Base-by-base conservation (phyloP, 1,140 invertebrate species). In the Galendromus occidentalis region DNA sequence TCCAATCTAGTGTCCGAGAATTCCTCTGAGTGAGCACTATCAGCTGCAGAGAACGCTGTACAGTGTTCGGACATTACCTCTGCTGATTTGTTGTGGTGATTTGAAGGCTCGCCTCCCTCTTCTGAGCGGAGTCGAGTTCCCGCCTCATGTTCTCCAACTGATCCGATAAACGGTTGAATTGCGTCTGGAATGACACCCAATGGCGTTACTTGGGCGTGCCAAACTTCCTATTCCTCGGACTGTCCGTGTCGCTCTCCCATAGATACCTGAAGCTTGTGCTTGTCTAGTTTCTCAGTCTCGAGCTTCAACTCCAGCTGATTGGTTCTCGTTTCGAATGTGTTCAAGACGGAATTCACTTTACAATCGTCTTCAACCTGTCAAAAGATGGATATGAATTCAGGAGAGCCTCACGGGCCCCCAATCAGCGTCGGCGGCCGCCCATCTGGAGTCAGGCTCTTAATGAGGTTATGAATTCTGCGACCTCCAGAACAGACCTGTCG, bases 41-140 rank as follows among this genome's bases (percentile, higher is more conserved):
- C n/a, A n/a, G n/a, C n/a, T n/a, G n/a, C n/a, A n/a, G n/a, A n/a
- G n/a, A n/a, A n/a, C n/a, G n/a, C n/a, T n/a, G n/a, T n/a, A n/a
- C n/a, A n/a, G n/a, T n/a, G n/a, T n/a, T n/a, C n/a, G n/a, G n/a
- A n/a, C 18, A 4, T 47, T 59, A 59, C 51, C 51, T 25, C 9
- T 59, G 51, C 9, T 59, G 51, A 59, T 59, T 59, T 22, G 51
- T 59, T 22, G 51, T 59, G 17, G 51, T 59, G 22, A 59, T 59
- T 59, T 59, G 51, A 20, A 59, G 51, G 22, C 51, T 59, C 4
- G 51, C 51, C 20, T 59, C 51, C 20, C 51, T 59, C 22, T 59
- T 59, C 51, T 59, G 51, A 14, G 51, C 51, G 14, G 51, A 17
- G 9, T 59, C 51, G 20, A 59, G 51, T 25, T 59, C 51, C 2